Percentiles rank a stretch among this genome's conserved stretches.
Conservation (phyloP, 2,888 invertebrate genomes). For the Pollenia labialis region DNA sequence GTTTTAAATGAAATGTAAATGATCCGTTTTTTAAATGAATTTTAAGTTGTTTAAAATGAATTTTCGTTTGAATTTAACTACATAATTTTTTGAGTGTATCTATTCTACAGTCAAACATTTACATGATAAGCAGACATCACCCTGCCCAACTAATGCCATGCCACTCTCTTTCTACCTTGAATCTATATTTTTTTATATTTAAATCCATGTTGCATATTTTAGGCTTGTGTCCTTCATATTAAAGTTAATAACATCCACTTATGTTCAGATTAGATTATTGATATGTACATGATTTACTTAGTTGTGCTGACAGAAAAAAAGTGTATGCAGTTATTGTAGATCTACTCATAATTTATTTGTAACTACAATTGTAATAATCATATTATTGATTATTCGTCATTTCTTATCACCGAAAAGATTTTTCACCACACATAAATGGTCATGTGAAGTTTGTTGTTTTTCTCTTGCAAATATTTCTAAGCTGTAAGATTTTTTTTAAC, state of each 20-base stretch:
- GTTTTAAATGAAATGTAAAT: no score
- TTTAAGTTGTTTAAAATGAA: no score
- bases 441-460: not conserved
- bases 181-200: not conserved
- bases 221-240: not conserved
- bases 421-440: not conserved
- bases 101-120: no score
- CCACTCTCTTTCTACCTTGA: not conserved
- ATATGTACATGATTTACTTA: conserved; percentile 10
- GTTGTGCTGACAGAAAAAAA: not conserved
- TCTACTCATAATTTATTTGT: not conserved
- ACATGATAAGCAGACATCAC: not conserved
- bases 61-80: no score
- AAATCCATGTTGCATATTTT: not conserved
- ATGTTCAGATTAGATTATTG: conserved; percentile 21
- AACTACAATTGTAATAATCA: not conserved
- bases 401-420: not conserved
- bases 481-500: no score
- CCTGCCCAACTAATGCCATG: not conserved
- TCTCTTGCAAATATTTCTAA: not conserved
- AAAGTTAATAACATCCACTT: not conserved
- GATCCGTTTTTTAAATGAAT: no score
- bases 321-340: not conserved
- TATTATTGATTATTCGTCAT: conserved; percentile 16
- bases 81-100: no score